Evolutionary conservation across 2,888 invertebrate species (phyloP).

Genomic region (Esperia sulphurella): DNA sequence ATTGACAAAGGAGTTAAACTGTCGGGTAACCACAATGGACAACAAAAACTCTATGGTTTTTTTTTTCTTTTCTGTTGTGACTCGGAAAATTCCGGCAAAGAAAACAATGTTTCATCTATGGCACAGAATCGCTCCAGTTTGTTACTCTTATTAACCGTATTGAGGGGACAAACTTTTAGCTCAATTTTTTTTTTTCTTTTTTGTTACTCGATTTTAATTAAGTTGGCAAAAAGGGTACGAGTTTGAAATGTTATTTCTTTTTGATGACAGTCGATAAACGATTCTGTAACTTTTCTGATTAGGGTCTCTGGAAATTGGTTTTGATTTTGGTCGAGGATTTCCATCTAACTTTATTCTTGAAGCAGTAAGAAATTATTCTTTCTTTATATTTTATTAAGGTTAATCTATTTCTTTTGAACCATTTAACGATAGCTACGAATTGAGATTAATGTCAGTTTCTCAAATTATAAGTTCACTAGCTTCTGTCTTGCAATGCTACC

Average conservation of each 20-base stretch:
- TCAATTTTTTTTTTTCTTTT: conserved; percentile 27
- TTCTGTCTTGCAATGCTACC: no score
- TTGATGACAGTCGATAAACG: conserved; percentile 75
- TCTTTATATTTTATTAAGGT: not conserved
- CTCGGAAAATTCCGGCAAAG: not conserved
- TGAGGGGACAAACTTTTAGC: conserved; percentile 27
- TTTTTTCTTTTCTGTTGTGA: not conserved
- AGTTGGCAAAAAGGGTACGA: conserved; percentile 58
- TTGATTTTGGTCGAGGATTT: conserved; percentile 43
- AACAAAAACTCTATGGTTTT: not conserved
- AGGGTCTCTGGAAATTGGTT: conserved; percentile 40
- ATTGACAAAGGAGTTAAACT: not conserved
- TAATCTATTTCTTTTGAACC: not conserved
- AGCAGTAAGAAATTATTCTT: not conserved
- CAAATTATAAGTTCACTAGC: no score
- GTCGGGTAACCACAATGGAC: not conserved
- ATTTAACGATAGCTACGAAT: conserved; percentile 7
- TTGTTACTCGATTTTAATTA: conserved; percentile 60
- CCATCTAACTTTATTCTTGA: conserved; percentile 32
- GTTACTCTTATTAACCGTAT: conserved; percentile 27
- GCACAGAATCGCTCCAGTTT: not conserved
- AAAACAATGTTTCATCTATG: not conserved
- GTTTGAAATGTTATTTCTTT: conserved; percentile 61
- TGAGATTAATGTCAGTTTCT: conserved; percentile 16
- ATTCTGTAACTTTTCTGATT: conserved; percentile 55